Percentiles rank a stretch among this genome's conserved stretches.
Conservation (phyloP, 2,797 vertebrate genomes). For the Harpagifer antarcticus region DNA sequence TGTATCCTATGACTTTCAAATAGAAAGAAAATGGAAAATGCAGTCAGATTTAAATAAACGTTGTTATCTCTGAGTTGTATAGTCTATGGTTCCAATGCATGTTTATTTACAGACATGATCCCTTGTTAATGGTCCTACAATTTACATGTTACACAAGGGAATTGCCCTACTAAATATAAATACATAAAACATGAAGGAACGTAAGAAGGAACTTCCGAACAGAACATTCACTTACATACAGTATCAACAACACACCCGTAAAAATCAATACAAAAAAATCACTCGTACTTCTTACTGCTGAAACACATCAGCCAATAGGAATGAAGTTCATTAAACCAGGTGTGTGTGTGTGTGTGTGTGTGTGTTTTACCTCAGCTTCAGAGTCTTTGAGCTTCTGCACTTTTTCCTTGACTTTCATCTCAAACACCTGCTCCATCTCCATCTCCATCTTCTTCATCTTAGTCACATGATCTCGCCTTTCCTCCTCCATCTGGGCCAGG, state of each 20-base stretch:
- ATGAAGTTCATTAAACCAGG: conserved; percentile 29
- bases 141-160: neutral
- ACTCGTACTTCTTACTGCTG: conserved; percentile 14
- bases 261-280: neutral
- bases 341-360: neutral
- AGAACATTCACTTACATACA: neutral
- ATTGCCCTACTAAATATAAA: neutral
- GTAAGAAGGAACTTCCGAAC: neutral
- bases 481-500: conserved; percentile 98
- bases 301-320: conserved; percentile 34
- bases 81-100: too few species aligned
- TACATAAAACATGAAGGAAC: neutral
- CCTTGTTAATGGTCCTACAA: too few species aligned
- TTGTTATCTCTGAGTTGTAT: too few species aligned
- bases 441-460: conserved; percentile 99
- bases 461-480: conserved; percentile 95
- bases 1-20: too few species aligned
- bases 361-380: conserved; percentile 93
- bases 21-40: too few species aligned
- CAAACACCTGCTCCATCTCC: conserved; percentile 99
- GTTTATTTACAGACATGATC: neutral
- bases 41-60: too few species aligned
- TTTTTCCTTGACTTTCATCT: conserved; percentile 99
- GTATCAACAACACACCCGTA: neutral
- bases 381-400: conserved; percentile 99